These are phyloP conservation scores for Synanthedon tipuliformis DNA, from an alignment of 2,888 invertebrate species.

Conservation along the genomic window DNA sequence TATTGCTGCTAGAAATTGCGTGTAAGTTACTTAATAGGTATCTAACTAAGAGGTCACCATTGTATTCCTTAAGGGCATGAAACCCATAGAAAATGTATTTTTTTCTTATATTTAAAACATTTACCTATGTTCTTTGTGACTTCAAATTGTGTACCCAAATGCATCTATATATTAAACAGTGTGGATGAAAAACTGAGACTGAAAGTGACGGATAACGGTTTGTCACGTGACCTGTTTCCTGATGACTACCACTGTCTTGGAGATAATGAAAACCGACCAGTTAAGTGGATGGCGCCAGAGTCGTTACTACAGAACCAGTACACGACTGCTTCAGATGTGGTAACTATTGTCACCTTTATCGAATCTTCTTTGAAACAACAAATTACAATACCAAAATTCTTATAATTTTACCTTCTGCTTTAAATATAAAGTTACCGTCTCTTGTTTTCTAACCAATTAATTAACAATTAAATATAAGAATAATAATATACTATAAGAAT, in stretches of 20 bases:
- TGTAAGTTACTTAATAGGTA: slow-evolving; percentile 66
- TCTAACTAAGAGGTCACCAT: no score
- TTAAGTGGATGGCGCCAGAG: slow-evolving; percentile 95
- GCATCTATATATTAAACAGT: slow-evolving; percentile 33
- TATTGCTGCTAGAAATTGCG: slow-evolving; percentile 90
- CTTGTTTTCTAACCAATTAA: no score
- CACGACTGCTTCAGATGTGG: slow-evolving; percentile 90
- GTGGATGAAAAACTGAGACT: slow-evolving; percentile 83
- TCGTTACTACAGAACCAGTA: slow-evolving; percentile 84
- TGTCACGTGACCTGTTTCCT: slow-evolving; percentile 91
- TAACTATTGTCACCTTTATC: slow-evolving; percentile 47
- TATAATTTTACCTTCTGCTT: no score
- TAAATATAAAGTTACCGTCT: no score
- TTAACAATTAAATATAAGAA: no score
- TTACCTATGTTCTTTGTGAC: no score
- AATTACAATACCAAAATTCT: neutral
- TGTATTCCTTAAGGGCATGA: no score
- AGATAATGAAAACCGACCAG: slow-evolving; percentile 92
- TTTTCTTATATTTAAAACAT: no score
- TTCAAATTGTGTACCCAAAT: no score
- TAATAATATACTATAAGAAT: no score
- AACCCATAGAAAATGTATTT: no score
- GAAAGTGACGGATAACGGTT: slow-evolving; percentile 87
- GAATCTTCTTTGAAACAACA: neutral
- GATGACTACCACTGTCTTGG: slow-evolving; percentile 93